Conservation (phyloP, 2,888 invertebrate species). For the Vandiemenella viatica region DNA sequence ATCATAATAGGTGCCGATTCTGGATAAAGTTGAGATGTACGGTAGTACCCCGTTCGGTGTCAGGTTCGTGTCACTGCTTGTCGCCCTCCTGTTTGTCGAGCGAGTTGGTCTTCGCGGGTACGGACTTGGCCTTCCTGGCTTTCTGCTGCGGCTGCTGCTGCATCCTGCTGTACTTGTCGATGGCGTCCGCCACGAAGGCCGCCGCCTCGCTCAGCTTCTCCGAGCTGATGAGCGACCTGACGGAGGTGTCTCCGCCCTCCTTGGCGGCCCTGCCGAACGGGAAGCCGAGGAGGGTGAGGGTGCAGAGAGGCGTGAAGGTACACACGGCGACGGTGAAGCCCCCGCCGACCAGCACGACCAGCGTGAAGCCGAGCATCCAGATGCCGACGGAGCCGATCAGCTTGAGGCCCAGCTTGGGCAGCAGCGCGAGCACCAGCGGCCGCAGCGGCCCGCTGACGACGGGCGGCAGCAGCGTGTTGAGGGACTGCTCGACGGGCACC, state of each 20-base stretch:
- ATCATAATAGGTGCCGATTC: too few relatives aligned
- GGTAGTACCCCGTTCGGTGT: too few relatives aligned
- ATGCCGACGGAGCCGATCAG: background rate
- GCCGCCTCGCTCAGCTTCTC: conserved; percentile 42
- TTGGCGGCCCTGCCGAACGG: conserved; percentile 27
- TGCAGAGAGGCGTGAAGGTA: conserved; percentile 44
- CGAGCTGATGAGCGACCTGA: conserved; percentile 40
- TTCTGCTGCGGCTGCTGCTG: too few relatives aligned
- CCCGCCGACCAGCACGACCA: conserved; percentile 35
- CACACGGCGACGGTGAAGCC: conserved; percentile 41
- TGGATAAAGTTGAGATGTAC: too few relatives aligned
- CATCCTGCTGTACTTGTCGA: conserved; percentile 36
- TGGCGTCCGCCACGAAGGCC: conserved; percentile 42
- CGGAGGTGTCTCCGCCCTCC: conserved; percentile 26
- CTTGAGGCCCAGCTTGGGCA: background rate
- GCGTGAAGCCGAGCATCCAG: conserved; percentile 25
- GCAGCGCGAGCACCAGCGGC: background rate
- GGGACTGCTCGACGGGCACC: conserved; percentile 9
- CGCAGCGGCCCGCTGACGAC: background rate
- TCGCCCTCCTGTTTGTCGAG: too few relatives aligned
- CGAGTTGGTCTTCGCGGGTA: too few relatives aligned
- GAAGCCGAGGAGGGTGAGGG: conserved; percentile 35
- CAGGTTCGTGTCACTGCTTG: too few relatives aligned
- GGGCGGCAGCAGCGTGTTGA: background rate
- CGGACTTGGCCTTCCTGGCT: too few relatives aligned